Percentiles rank a stretch among this genome's conserved stretches.
Conservation (phyloP, 2,888 invertebrate genomes). For the Cantharis lateralis region DNA sequence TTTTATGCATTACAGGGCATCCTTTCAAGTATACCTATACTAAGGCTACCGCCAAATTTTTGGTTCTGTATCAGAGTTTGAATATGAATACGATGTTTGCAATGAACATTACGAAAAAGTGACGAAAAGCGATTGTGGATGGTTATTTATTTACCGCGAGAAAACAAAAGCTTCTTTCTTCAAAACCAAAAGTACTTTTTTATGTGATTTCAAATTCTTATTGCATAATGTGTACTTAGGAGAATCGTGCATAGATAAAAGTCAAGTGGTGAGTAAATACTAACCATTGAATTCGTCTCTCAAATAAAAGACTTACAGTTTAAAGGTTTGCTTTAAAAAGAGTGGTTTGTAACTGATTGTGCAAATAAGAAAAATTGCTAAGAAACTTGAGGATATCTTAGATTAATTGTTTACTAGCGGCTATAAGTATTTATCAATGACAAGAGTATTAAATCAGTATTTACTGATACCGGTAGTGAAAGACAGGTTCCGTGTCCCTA, state of each 20-base stretch:
- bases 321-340: not conserved
- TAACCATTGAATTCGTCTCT: not conserved
- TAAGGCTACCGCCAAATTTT: not conserved
- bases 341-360: not conserved
- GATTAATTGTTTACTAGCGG: slow-evolving; percentile 5
- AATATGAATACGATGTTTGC: not conserved
- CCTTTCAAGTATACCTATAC: not conserved
- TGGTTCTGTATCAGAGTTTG: not conserved
- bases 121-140: not conserved
- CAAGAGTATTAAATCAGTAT: slow-evolving; percentile 7
- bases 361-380: not conserved
- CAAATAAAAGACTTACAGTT: not conserved
- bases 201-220: not conserved
- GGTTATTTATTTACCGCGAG: not conserved
- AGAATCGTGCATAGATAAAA: not conserved
- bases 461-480: slow-evolving; percentile 17
- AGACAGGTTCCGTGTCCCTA: slow-evolving; percentile 15
- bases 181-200: not conserved
- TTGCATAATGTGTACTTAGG: not conserved
- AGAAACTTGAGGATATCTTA: not conserved
- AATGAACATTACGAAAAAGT: not conserved
- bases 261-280: not conserved
- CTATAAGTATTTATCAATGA: slow-evolving; percentile 9
- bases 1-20: not conserved
- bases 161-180: not conserved